phyloP scores from a whole-genome alignment of 2,797 vertebrate species.

The Cetoscarus ocellatus region DNA sequence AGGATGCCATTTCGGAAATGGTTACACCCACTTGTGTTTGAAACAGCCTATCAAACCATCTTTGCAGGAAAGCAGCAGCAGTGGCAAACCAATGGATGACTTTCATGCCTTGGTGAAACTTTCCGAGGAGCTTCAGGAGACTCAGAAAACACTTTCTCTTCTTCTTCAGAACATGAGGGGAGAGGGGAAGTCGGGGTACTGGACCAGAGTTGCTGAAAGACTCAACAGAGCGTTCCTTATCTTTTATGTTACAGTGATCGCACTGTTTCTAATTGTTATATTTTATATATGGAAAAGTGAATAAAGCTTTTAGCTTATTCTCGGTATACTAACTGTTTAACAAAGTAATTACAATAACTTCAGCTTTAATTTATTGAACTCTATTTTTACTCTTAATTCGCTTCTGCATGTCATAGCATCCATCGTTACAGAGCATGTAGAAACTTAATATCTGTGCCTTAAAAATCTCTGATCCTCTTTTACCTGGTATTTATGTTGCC shows the following conservation, averaged over 20 bases:
- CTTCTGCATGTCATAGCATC: no score
- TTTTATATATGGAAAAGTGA: slow-evolving; percentile 53
- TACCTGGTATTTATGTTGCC: no score
- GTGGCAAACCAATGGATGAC: slow-evolving; percentile 23
- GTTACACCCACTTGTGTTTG: neutral
- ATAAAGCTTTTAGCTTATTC: slow-evolving; percentile 1
- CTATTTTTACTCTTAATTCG: no score
- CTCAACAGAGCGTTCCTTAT: slow-evolving; percentile 67
- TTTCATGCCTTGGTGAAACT: slow-evolving; percentile 38
- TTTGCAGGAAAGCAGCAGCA: slow-evolving; percentile 38
- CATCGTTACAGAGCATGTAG: no score
- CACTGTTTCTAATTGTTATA: slow-evolving; percentile 62
- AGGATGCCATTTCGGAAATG: neutral
- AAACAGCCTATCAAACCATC: neutral
- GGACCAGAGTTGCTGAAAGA: slow-evolving; percentile 60
- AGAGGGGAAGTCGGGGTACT: slow-evolving; percentile 44
- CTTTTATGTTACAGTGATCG: slow-evolving; percentile 48
- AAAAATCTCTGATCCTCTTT: no score
- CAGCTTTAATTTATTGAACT: no score
- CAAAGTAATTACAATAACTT: no score
- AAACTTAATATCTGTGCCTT: no score
- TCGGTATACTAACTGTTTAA: no score
- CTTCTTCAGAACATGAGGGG: slow-evolving; percentile 29
- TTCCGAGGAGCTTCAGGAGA: slow-evolving; percentile 51
- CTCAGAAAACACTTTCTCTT: slow-evolving; percentile 48